Percentiles rank a stretch among this genome's conserved stretches.
Evolutionary conservation across 1,140 invertebrate species (phyloP).

Genomic region (Zeugodacus cucurbitae): DNA sequence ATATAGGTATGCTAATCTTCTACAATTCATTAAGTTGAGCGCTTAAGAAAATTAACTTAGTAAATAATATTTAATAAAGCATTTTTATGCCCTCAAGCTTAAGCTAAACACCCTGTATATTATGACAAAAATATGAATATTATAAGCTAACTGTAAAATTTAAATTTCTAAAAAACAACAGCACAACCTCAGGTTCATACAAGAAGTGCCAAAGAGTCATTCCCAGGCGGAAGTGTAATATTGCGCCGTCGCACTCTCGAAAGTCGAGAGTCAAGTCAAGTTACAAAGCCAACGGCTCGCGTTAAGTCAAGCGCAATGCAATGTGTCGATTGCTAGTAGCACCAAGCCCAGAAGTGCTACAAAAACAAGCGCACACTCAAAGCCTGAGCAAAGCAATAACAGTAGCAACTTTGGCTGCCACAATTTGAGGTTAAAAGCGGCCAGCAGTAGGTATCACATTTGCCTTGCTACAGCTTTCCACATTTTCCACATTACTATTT

Average conservation of each 20-base stretch:
- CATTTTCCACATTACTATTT: background rate
- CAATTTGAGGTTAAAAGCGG: background rate
- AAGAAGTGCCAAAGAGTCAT: background rate
- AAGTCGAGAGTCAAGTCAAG: background rate
- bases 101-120: no score
- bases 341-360: background rate
- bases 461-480: background rate
- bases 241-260: background rate
- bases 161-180: no score
- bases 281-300: background rate
- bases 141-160: no score
- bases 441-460: background rate
- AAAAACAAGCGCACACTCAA: background rate
- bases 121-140: no score
- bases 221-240: background rate
- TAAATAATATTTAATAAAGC: no score
- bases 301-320: slow-evolving; percentile 27
- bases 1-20: no score
- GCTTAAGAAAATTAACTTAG: no score
- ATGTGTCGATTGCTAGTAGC: background rate
- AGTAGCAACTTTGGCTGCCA: background rate
- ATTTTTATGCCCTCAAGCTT: no score
- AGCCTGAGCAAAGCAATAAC: background rate
- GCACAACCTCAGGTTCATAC: no score
- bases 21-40: no score